Evolutionary conservation across 2,113 vertebrate genomes (phyloP).

Genomic region (Lasiurus cinereus): DNA sequence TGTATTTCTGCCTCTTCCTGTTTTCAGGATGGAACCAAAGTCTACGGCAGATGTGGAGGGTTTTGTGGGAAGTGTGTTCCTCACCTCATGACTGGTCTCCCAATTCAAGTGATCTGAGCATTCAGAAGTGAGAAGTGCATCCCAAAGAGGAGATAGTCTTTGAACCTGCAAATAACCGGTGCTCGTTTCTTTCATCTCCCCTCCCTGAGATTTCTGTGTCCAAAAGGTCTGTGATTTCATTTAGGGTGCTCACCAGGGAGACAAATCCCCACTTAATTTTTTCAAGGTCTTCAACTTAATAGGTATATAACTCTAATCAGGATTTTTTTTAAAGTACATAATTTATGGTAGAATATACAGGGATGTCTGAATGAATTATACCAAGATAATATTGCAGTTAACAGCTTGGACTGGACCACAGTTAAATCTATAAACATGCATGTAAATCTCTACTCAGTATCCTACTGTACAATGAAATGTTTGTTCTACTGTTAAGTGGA

Average conservation of each 20-base stretch:
- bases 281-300: slow-evolving; percentile 16
- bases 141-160: background rate
- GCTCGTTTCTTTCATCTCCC: slow-evolving; percentile 71
- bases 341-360: background rate
- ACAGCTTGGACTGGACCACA: slow-evolving; percentile 26
- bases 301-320: slow-evolving; percentile 38
- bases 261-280: slow-evolving; percentile 25
- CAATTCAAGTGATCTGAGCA: slow-evolving; percentile 91
- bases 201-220: slow-evolving; percentile 51
- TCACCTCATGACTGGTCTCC: slow-evolving; percentile 91
- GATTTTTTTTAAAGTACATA: background rate
- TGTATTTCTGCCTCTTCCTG: slow-evolving; percentile 50
- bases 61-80: slow-evolving; percentile 98
- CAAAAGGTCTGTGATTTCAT: slow-evolving; percentile 53
- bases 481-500: slow-evolving; percentile 39
- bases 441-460: background rate
- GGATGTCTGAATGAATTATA: slow-evolving; percentile 39
- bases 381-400: slow-evolving; percentile 32
- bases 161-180: slow-evolving; percentile 71
- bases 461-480: background rate
- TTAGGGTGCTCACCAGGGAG: slow-evolving; percentile 53
- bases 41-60: slow-evolving; percentile 97
- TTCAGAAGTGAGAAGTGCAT: background rate
- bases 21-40: slow-evolving; percentile 94
- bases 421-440: slow-evolving; percentile 38